Conservation (phyloP, 2,113 vertebrate genomes). For the Poeciliopsis prolifica region DNA sequence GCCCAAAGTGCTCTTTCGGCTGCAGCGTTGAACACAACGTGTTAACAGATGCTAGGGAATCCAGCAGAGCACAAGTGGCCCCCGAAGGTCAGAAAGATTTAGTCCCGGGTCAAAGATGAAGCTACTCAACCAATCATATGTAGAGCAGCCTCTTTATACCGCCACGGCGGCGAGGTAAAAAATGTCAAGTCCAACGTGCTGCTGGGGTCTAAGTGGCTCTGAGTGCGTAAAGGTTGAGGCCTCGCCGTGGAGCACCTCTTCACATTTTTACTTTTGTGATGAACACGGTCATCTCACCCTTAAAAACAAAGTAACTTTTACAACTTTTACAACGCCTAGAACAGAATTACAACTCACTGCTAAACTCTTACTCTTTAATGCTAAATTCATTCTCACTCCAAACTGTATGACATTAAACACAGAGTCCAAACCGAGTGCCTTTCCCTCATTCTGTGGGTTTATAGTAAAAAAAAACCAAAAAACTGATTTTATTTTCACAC, state of each 20-base stretch:
- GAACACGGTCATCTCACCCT: not conserved
- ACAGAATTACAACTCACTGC: not conserved
- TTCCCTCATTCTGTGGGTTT: not conserved
- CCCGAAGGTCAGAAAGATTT: slow-evolving; percentile 16
- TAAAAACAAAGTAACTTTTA: slow-evolving; percentile 36
- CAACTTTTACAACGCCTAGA: slow-evolving; percentile 19
- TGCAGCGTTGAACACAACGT: slow-evolving; percentile 23
- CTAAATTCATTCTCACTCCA: slow-evolving; percentile 10
- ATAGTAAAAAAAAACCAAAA: not conserved
- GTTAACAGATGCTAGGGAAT: slow-evolving; percentile 26
- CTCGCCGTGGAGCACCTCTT: slow-evolving; percentile 68
- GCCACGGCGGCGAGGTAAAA: slow-evolving; percentile 12
- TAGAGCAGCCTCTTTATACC: slow-evolving; percentile 33
- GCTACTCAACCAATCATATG: slow-evolving; percentile 10
- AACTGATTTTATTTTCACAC: no score
- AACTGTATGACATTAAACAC: not conserved
- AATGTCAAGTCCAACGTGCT: slow-evolving; percentile 54
- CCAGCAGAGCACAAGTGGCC: slow-evolving; percentile 27
- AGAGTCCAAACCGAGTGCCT: slow-evolving; percentile 16
- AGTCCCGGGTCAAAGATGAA: slow-evolving; percentile 27
- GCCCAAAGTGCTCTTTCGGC: slow-evolving; percentile 13
- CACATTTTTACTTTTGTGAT: slow-evolving; percentile 14
- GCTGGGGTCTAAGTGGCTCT: slow-evolving; percentile 60
- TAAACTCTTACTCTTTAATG: slow-evolving; percentile 18
- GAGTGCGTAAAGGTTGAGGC: slow-evolving; percentile 56